Base-by-base conservation (phyloP, 2,888 invertebrate species). In the Hyalella azteca region DNA sequence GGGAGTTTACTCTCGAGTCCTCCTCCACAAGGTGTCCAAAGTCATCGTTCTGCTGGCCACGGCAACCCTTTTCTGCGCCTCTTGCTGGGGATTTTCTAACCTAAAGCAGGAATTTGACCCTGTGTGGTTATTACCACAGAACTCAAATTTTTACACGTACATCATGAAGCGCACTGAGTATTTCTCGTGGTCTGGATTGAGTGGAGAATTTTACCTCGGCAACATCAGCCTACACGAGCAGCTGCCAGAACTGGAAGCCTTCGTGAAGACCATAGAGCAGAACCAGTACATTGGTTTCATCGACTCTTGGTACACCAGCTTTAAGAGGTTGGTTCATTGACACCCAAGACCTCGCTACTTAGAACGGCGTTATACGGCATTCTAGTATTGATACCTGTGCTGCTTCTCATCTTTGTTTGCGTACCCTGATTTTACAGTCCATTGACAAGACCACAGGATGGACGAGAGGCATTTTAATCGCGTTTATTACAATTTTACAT, bases 41-140 rank as follows among this genome's bases (percentile, higher is more conserved):
- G 86, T 90, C 36, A 81, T 91, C 15, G 90, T 93, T 92, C 48
- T 83, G 13, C 13, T 80, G 9, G 19, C 80, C 1, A 82, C 84
- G 13, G 36, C 48, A 13, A 79, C 9, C 7, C 66, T 84, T 2
- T 54, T 85, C 19, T 80, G 80, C 54, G 79, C 82, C 4, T 82
- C 81, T 26, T 73, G 79, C 13, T 85, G 83, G 82, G 85, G 85
- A 5, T 89, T 92, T 76, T 88, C 91, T 78, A 90, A 90, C 85
- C 88, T 94, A 78, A 91, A 93, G 87, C 94, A 94, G 87, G 91
- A 92, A 87, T 94, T 94, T 88, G 93, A 94, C 87, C 92, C 93
- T 0, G 90, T 90, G 79, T 94, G 94, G 94, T 94, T 94, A 86
- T 90, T 94, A 80, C 94, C 94, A 0, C 90, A 91, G 78, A 90